Evolutionary conservation across 2,888 invertebrate species (phyloP).

Genomic region (Agrochola litura): DNA sequence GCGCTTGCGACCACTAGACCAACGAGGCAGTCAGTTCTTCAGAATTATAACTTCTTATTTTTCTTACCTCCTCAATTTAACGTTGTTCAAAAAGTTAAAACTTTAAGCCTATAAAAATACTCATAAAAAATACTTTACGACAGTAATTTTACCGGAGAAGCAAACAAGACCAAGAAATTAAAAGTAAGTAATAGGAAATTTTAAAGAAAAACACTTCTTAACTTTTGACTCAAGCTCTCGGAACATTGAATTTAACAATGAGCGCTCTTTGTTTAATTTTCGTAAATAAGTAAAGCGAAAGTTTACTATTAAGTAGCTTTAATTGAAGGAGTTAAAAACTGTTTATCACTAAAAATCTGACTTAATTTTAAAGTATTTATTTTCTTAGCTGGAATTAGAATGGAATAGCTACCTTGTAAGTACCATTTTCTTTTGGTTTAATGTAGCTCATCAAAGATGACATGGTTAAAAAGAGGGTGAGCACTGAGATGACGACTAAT

Average conservation of each 20-base stretch:
- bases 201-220: conserved; percentile 58
- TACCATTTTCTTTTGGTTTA: not conserved
- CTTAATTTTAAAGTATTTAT: not conserved
- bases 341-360: not conserved
- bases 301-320: conserved; percentile 5
- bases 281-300: conserved; percentile 22
- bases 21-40: not conserved
- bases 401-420: not conserved
- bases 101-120: conserved; percentile 41
- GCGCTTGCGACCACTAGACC: not conserved
- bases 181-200: conserved; percentile 55
- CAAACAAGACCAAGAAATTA: conserved; percentile 57
- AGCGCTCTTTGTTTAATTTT: conserved; percentile 30
- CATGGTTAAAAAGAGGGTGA: too few relatives aligned
- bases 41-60: conserved; percentile 19
- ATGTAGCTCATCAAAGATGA: too few relatives aligned
- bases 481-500: too few relatives aligned
- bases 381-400: too few relatives aligned
- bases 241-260: conserved; percentile 43
- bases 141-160: conserved; percentile 40
- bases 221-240: conserved; percentile 33
- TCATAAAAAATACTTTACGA: conserved; percentile 56
- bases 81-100: conserved; percentile 43
- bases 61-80: conserved; percentile 24
- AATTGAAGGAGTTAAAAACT: conserved; percentile 9